These are phyloP conservation scores for Drosophila quadrilineata DNA, from an alignment of 1,140 invertebrate genomes.

Conservation along the genomic window DNA sequence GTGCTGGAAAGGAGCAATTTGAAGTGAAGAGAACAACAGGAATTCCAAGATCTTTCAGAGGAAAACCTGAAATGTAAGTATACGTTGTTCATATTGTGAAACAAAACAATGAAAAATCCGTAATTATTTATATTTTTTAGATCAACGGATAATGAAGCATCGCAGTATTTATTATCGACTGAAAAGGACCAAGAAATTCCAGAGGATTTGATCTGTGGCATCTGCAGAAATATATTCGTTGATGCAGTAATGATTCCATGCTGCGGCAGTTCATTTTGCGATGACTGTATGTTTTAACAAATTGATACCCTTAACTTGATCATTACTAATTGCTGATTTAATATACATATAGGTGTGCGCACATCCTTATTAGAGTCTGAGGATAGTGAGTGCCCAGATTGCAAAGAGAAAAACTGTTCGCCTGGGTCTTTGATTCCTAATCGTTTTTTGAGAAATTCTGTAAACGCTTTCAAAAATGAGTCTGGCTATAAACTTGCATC, in stretches of 20 bases:
- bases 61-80: conserved; percentile 81
- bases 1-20: conserved; percentile 82
- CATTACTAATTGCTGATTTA: background rate
- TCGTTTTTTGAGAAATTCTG: conserved; percentile 92
- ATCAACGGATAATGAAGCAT: conserved; percentile 38
- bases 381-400: conserved; percentile 96
- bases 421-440: conserved; percentile 97
- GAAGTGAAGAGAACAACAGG: conserved; percentile 97
- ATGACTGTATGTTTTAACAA: conserved; percentile 91
- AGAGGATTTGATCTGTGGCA: conserved; percentile 93
- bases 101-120: background rate
- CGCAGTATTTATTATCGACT: conserved; percentile 38
- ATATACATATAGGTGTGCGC: conserved; percentile 88
- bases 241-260: conserved; percentile 98
- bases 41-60: conserved; percentile 98
- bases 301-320: background rate
- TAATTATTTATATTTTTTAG: conserved; percentile 21
- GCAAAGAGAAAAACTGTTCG: conserved; percentile 94
- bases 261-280: conserved; percentile 98
- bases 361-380: conserved; percentile 94
- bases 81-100: background rate
- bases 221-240: conserved; percentile 95
- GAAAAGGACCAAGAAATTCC: conserved; percentile 87
- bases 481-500: conserved; percentile 87
- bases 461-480: conserved; percentile 94